Percentiles rank a stretch among this genome's conserved stretches.
Conservation (phyloP, 2,113 vertebrate species). For the Oceanodroma tethys region DNA sequence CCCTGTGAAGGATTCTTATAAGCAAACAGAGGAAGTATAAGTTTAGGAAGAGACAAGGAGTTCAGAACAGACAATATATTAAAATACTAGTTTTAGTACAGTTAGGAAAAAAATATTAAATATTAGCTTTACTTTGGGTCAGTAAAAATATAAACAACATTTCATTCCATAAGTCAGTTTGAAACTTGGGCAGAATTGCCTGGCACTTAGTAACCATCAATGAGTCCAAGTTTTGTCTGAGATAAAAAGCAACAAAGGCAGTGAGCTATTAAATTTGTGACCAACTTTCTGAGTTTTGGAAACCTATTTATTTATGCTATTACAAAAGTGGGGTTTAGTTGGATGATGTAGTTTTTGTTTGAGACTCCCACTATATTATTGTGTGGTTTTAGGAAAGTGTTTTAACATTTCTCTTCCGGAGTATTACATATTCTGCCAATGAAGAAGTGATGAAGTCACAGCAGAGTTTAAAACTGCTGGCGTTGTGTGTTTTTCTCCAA, state of each 20-base stretch:
- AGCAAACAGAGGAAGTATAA: constrained; percentile 43
- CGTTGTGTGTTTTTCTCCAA: not conserved
- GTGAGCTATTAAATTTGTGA: not conserved
- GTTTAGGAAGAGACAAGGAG: not conserved
- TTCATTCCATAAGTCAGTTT: not conserved
- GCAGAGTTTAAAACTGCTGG: not conserved
- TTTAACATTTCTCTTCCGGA: not conserved
- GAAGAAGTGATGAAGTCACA: not conserved
- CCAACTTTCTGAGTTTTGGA: not conserved
- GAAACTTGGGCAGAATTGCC: not conserved
- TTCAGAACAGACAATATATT: not conserved
- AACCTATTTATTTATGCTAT: not conserved
- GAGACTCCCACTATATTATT: not conserved
- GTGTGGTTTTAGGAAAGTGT: not conserved
- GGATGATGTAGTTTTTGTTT: not conserved
- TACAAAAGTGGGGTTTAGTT: not conserved
- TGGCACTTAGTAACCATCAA: not conserved
- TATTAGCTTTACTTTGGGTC: not conserved
- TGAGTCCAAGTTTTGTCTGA: not conserved
- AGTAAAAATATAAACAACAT: not conserved
- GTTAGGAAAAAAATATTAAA: not conserved
- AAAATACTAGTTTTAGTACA: not conserved
- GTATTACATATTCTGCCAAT: not conserved
- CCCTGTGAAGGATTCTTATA: not conserved
- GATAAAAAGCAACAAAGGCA: not conserved